Evolutionary conservation across 2,113 vertebrate genomes (phyloP).

Genomic region (Rhinogobius similis): DNA sequence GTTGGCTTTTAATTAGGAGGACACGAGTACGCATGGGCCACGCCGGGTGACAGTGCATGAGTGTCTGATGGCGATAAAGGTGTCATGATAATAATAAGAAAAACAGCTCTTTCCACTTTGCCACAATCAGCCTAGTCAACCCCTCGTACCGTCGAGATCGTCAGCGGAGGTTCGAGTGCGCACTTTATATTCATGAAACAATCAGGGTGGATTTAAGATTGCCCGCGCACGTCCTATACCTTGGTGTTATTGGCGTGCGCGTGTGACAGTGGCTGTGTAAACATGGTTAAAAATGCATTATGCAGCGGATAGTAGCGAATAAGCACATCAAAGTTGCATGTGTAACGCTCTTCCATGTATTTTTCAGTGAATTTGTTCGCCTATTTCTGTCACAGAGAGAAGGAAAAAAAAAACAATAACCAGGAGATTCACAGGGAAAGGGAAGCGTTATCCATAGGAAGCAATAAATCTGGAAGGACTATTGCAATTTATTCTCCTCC

Average conservation of each 20-base stretch:
- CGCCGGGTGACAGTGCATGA: background rate
- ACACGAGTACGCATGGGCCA: constrained; percentile 3
- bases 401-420: constrained; percentile 23
- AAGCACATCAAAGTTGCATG: constrained; percentile 50
- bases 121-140: constrained; percentile 16
- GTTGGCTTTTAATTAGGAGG: constrained; percentile 43
- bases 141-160: background rate
- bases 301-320: constrained; percentile 20
- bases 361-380: constrained; percentile 50
- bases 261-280: constrained; percentile 14
- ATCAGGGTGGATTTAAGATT: constrained; percentile 11
- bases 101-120: background rate
- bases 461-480: constrained; percentile 30
- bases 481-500: background rate
- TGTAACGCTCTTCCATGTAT: constrained; percentile 38
- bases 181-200: constrained; percentile 41
- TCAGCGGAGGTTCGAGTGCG: background rate
- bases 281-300: constrained; percentile 41
- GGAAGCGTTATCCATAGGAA: constrained; percentile 17
- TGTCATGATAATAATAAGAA: background rate
- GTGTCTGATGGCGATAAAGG: constrained; percentile 9
- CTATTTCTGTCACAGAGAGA: constrained; percentile 23
- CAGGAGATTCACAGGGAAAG: constrained; percentile 42
- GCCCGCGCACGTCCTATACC: background rate
- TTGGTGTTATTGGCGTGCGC: background rate